Evolutionary conservation across 2,797 vertebrate species (phyloP).

Genomic region (Melanotaenia parkinsoni): DNA sequence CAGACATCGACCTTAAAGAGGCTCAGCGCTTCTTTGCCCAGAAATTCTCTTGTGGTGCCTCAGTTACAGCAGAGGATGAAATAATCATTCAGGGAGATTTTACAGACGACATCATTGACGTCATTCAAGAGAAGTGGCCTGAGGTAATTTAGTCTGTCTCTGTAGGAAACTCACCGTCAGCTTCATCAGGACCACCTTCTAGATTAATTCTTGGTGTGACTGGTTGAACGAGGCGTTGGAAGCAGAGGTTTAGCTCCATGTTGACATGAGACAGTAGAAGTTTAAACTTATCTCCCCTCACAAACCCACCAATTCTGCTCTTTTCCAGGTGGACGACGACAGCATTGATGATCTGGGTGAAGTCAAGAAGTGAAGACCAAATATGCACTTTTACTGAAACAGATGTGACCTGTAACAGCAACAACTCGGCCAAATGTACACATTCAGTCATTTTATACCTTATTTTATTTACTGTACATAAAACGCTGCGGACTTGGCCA

Average conservation of each 20-base stretch:
- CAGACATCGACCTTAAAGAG: conserved; percentile 99
- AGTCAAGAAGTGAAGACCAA: conserved; percentile 95
- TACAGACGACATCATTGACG: conserved; percentile 98
- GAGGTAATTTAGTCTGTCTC: conserved; percentile 74
- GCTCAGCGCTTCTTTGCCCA: conserved; percentile 99
- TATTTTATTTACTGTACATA: conserved; percentile 90
- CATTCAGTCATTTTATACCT: conserved; percentile 87
- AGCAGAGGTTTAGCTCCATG: too few species aligned
- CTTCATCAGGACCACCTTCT: too few species aligned
- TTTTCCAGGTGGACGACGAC: conserved; percentile 93
- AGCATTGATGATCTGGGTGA: conserved; percentile 98
- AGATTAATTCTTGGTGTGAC: too few species aligned
- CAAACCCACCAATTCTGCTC: too few species aligned
- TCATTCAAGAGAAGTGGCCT: conserved; percentile 99
- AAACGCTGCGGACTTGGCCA: conserved; percentile 83
- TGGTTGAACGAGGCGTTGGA: too few species aligned
- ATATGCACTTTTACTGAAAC: conserved; percentile 85
- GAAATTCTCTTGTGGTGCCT: conserved; percentile 98
- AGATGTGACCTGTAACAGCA: conserved; percentile 78
- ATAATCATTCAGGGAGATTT: conserved; percentile 99
- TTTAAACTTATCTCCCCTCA: too few species aligned
- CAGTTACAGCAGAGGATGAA: conserved; percentile 96
- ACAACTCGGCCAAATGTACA: conserved; percentile 85
- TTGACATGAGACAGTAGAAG: too few species aligned
- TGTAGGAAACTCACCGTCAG: too few species aligned